These are phyloP conservation scores for Prorops nasuta DNA, from an alignment of 1,140 invertebrate genomes.

Conservation along the genomic window DNA sequence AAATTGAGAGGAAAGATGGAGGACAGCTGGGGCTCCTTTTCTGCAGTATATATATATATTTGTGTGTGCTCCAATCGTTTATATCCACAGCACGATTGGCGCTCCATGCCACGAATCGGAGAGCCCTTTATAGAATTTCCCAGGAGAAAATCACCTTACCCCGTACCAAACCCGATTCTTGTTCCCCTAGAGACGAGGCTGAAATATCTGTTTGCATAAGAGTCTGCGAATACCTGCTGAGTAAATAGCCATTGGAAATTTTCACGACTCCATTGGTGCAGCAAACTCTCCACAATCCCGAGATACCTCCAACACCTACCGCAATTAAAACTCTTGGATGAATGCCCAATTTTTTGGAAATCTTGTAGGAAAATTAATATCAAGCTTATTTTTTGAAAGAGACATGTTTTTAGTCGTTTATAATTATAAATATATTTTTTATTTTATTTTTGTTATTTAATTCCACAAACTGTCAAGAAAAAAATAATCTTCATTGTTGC, in stretches of 20 bases:
- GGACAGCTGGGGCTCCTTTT: no score
- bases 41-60: no score
- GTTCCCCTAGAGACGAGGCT: conserved; percentile 30
- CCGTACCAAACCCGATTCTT: conserved; percentile 21
- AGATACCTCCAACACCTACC: not conserved
- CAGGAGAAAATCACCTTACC: conserved; percentile 34
- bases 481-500: not conserved
- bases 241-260: conserved; percentile 32
- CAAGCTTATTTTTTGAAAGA: not conserved
- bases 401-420: no score
- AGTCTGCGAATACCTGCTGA: conserved; percentile 17
- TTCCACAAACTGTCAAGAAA: not conserved
- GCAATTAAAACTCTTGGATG: not conserved
- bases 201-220: conserved; percentile 39
- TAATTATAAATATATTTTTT: no score
- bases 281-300: not conserved
- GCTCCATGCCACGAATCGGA: conserved; percentile 13
- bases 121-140: conserved; percentile 31
- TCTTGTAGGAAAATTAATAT: not conserved
- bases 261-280: conserved; percentile 13
- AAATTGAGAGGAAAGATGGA: no score
- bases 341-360: not conserved
- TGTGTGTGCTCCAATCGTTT: conserved; percentile 5
- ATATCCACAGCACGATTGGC: conserved; percentile 16
- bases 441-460: not conserved